A percentile compares a stretch with the other conserved stretches of the same genome.
These are phyloP conservation scores for Dysidea cf. avara DNA, from an alignment of 37 sponge, comb jelly and placozoan genomes.

Conservation along the genomic window DNA sequence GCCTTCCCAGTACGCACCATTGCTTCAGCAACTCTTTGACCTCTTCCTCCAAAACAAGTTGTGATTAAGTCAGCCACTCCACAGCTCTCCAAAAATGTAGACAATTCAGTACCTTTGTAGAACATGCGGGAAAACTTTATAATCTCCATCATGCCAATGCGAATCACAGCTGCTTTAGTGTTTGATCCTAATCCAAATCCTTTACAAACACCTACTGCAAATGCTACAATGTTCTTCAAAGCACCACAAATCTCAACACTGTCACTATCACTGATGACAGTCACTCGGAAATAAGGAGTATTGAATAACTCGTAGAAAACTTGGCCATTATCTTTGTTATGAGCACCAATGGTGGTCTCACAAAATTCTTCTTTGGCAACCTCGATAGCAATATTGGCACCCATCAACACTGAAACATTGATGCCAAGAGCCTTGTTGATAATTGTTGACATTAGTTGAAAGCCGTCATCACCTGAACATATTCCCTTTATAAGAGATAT, in stretches of 20 bases:
- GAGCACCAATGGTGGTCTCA: constrained; percentile 85
- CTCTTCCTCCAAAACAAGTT: constrained; percentile 94
- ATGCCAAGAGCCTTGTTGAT: constrained; percentile 64
- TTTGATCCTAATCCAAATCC: constrained; percentile 92
- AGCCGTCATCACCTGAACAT: no score
- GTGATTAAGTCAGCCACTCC: constrained; percentile 96
- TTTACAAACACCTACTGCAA: constrained; percentile 94
- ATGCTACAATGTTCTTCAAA: constrained; percentile 97
- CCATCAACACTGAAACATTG: constrained; percentile 91
- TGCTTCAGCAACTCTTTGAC: constrained; percentile 88
- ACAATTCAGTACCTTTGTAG: constrained; percentile 51
- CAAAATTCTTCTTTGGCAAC: constrained; percentile 90
- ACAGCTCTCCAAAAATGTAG: constrained; percentile 93
- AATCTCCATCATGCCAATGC: constrained; percentile 94
- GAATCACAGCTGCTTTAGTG: constrained; percentile 94
- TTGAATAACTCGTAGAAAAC: constrained; percentile 69
- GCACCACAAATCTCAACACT: constrained; percentile 98
- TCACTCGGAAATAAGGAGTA: constrained; percentile 64
- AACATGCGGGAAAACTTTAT: constrained; percentile 62
- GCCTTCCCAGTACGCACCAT: constrained; percentile 82
- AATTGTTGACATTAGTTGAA: constrained; percentile 73
- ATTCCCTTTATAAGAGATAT: constrained; percentile 97
- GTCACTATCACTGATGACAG: constrained; percentile 65
- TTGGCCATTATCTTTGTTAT: constrained; percentile 40
- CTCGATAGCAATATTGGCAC: constrained; percentile 94